Base-by-base conservation (phyloP, 35 echinoderm and acorn worm genomes). In the Anneissia japonica region DNA sequence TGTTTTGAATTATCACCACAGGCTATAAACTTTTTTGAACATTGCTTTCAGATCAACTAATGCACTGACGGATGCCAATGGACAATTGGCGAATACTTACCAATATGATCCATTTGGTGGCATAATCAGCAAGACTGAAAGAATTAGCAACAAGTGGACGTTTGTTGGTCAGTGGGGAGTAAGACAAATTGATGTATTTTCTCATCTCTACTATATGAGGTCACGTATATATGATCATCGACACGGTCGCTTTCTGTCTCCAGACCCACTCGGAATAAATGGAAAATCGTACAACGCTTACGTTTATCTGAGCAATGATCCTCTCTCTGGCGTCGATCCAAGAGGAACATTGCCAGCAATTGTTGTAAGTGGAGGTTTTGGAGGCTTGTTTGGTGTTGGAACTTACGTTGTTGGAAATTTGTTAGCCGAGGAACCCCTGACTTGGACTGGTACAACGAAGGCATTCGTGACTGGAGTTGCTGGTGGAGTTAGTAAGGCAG, bases 301-400 rank as follows among this genome's bases (percentile, higher is more conserved):
- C 37, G 39, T 73, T 12, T 88, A 88, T 72, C 76, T 75, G 35
- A 73, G 72, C 16, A 88, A 88, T 64, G 73, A 88, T 74, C 86
- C 86, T 4, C 21, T 80, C 4, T 32, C 31, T 0, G 79, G 46
- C 21, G 77, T 73, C n/a, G 86, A 88, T 73, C 86, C 86, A 16
- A 43, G 19, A 34, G 86, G 86, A 72, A 81, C 86, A 31, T 3
- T 81, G 10, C 46, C 86, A 0, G 21, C 39, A 28, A 12, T 55
- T 13, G 0, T 88, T 40, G 80, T 39, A 82, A 21, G 51, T 9
- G n/a, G 4, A 9, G n/a, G n/a, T 30, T 23, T 78, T 32, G 36
- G 32, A 26, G 76, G 36, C 23, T 5, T 33, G 33, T 38, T 31
- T 33, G 76, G 76, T 17, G 7, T 78, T 2, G 51, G 51, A 2